Evolutionary conservation across 2,888 invertebrate genomes (phyloP).

Genomic region (Artemia sp.): DNA sequence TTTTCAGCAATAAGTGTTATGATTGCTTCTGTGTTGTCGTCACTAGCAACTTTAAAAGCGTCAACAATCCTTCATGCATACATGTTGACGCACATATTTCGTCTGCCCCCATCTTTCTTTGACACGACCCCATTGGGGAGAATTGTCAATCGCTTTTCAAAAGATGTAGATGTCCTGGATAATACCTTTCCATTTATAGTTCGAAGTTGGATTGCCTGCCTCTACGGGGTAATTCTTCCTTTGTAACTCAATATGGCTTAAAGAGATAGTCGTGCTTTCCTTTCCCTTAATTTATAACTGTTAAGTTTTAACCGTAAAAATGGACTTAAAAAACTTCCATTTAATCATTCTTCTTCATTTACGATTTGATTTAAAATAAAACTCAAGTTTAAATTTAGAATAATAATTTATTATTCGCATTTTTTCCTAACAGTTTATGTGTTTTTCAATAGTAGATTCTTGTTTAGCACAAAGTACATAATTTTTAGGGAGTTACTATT

Average conservation of each 20-base stretch:
- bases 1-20: slow-evolving; percentile 20
- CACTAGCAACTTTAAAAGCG: slow-evolving; percentile 21
- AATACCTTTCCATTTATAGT: slow-evolving; percentile 27
- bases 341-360: neutral
- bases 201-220: slow-evolving; percentile 27
- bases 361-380: neutral
- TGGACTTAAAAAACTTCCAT: too few relatives aligned
- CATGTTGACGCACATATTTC: slow-evolving; percentile 22
- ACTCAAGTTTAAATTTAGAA: too few relatives aligned
- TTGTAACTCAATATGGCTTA: slow-evolving; percentile 26
- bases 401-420: too few relatives aligned
- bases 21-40: slow-evolving; percentile 21
- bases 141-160: slow-evolving; percentile 39
- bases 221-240: slow-evolving; percentile 27
- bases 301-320: too few relatives aligned
- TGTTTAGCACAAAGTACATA: too few relatives aligned
- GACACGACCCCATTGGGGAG: slow-evolving; percentile 54
- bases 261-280: too few relatives aligned
- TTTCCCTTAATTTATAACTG: slow-evolving; percentile 28
- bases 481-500: too few relatives aligned
- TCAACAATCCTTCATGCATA: slow-evolving; percentile 20
- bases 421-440: too few relatives aligned
- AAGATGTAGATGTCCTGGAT: slow-evolving; percentile 29
- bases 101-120: slow-evolving; percentile 52
- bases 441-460: too few relatives aligned